Evolutionary conservation across 2,113 vertebrate species (phyloP).

Genomic region (Dasyornis broadbenti): DNA sequence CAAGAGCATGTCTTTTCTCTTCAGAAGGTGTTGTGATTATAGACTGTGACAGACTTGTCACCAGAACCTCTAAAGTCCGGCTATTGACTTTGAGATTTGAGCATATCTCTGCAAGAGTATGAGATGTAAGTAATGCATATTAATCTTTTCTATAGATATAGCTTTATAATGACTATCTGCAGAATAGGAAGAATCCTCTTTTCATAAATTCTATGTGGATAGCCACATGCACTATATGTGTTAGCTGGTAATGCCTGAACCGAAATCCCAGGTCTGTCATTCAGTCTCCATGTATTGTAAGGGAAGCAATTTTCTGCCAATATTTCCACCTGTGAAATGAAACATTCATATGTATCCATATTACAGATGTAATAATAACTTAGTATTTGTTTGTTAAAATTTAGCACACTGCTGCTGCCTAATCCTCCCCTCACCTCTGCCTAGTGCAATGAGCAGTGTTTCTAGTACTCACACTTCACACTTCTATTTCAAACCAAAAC

Average conservation of each 20-base stretch:
- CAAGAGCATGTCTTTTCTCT: neutral
- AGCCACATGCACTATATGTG: fast-evolving
- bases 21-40: neutral
- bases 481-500: neutral
- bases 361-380: neutral
- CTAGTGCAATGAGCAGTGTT: neutral
- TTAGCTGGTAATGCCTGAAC: neutral
- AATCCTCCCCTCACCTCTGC: neutral
- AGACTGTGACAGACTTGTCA: neutral
- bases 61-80: neutral
- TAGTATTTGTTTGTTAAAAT: neutral
- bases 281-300: neutral
- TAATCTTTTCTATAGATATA: neutral
- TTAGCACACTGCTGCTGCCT: neutral
- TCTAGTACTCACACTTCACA: fast-evolving
- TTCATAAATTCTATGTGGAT: neutral
- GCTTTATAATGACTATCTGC: neutral
- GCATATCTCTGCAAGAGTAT: neutral
- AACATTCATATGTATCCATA: neutral
- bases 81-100: neutral
- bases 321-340: neutral
- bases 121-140: neutral
- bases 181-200: neutral
- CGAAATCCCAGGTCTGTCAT: neutral
- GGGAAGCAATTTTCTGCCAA: neutral